These are phyloP conservation scores for Bufo bufo DNA, from an alignment of 2,113 vertebrate genomes.

Conservation along the genomic window DNA sequence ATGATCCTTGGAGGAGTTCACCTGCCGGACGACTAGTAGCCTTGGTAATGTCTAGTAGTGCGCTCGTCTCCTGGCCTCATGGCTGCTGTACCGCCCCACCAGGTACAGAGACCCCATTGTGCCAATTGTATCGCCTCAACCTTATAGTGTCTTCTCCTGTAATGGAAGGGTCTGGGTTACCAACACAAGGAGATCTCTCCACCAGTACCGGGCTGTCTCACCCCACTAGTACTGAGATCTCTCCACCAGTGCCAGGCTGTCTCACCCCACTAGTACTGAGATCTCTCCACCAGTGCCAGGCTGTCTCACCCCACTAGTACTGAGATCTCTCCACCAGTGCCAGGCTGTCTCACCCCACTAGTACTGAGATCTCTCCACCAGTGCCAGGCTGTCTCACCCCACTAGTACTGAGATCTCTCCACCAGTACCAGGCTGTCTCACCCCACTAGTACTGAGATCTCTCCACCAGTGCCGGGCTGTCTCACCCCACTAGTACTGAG, in stretches of 20 bases:
- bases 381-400: background rate
- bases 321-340: background rate
- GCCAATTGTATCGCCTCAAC: background rate
- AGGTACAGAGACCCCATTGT: background rate
- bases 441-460: background rate
- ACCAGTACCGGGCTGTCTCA: background rate
- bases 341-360: background rate
- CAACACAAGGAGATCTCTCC: too few species aligned
- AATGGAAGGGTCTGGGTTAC: too few species aligned
- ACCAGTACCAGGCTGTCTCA: too few species aligned
- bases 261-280: background rate
- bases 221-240: too few species aligned
- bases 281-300: background rate
- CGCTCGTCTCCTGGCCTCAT: background rate
- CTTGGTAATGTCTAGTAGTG: background rate
- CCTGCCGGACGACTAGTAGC: background rate
- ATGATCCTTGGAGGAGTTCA: conserved; percentile 60
- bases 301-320: background rate
- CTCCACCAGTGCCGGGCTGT: background rate
- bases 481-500: too few species aligned
- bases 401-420: too few species aligned
- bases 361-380: too few species aligned
- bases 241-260: background rate
- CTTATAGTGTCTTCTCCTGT: background rate
- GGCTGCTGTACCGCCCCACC: background rate